Conservation (phyloP, 2,113 vertebrate genomes). For the Salvelinus alpinus region DNA sequence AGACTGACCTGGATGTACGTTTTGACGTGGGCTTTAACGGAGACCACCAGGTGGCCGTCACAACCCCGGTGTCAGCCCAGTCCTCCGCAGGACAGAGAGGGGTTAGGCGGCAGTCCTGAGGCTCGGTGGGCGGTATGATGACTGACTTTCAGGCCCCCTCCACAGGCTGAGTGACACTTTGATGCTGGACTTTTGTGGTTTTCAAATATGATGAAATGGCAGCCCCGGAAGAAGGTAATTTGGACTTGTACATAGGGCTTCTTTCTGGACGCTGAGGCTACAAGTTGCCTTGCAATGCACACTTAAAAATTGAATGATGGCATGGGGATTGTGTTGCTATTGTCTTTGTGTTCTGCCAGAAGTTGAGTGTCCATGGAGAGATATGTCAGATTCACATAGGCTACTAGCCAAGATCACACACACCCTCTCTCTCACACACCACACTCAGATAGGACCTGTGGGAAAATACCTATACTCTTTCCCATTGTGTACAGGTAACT, state of each 20-base stretch:
- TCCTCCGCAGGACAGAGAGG: too few relatives aligned
- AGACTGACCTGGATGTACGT: too few relatives aligned
- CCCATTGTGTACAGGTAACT: too few relatives aligned
- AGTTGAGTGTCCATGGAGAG: conserved; percentile 5
- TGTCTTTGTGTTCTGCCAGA: conserved; percentile 13
- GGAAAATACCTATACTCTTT: too few relatives aligned
- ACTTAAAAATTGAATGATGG: too few relatives aligned
- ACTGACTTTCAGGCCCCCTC: conserved; percentile 35
- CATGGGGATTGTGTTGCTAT: too few relatives aligned
- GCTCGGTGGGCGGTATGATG: conserved; percentile 64
- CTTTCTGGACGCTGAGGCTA: background rate
- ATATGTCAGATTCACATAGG: too few relatives aligned
- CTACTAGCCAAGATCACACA: background rate
- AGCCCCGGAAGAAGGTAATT: conserved; percentile 95
- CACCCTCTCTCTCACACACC: too few relatives aligned
- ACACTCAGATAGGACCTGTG: background rate
- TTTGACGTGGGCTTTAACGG: too few relatives aligned
- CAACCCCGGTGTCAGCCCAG: too few relatives aligned
- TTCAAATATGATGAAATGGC: conserved; percentile 99
- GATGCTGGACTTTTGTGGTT: conserved; percentile 75
- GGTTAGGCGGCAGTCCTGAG: conserved; percentile 29
- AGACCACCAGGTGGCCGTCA: too few relatives aligned
- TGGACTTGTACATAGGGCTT: background rate
- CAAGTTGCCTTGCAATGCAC: background rate
- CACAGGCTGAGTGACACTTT: conserved; percentile 70